Conservation (phyloP, 2,113 vertebrate species). For the Promerops cafer region DNA sequence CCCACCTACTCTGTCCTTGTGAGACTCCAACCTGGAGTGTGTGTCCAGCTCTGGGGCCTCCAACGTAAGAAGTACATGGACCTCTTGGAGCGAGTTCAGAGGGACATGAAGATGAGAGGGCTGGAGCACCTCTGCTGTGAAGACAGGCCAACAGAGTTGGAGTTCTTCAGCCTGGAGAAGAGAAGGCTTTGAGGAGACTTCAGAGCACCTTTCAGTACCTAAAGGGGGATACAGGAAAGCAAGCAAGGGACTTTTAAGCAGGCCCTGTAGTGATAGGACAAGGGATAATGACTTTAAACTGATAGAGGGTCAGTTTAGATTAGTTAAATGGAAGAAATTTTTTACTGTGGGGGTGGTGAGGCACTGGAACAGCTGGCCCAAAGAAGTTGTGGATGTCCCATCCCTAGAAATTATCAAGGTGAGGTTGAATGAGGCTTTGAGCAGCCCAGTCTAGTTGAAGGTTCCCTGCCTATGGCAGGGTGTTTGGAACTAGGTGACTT, state of each 20-base stretch:
- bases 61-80: accelerated
- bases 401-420: background rate
- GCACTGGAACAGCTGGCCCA: background rate
- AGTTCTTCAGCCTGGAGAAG: background rate
- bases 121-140: background rate
- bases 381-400: background rate
- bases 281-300: background rate
- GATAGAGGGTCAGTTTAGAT: background rate
- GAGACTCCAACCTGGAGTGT: background rate
- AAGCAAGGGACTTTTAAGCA: background rate
- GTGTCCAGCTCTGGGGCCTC: background rate
- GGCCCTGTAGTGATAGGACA: background rate
- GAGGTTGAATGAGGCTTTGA: background rate
- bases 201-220: background rate
- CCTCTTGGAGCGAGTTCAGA: background rate
- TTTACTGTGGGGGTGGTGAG: background rate
- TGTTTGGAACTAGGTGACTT: background rate
- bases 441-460: background rate
- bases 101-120: background rate
- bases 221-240: background rate
- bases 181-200: background rate
- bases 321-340: background rate
- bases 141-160: background rate
- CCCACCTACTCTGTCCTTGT: background rate
- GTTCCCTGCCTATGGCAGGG: background rate